These are phyloP conservation scores for Mystacornis crossleyi DNA, from an alignment of 2,113 vertebrate species.

Conservation along the genomic window DNA sequence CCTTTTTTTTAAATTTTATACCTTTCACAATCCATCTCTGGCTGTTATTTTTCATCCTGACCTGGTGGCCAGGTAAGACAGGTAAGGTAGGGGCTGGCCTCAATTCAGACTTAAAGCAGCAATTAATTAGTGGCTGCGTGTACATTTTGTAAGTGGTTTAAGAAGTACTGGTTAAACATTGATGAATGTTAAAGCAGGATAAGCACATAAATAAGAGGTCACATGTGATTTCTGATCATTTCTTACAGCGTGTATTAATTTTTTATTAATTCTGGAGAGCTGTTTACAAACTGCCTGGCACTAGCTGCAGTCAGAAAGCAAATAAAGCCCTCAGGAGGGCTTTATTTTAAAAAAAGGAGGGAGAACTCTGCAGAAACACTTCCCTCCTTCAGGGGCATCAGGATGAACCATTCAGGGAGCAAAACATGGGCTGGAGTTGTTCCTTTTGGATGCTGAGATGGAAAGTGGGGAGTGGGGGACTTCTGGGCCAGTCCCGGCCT, in stretches of 20 bases:
- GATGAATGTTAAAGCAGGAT: slow-evolving; percentile 23
- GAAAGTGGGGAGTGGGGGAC: neutral
- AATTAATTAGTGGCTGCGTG: neutral
- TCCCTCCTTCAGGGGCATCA: neutral
- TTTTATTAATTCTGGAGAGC: slow-evolving; percentile 5
- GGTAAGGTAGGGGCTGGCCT: neutral
- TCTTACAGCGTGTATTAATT: neutral
- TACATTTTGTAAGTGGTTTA: neutral
- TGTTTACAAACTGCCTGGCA: slow-evolving; percentile 6
- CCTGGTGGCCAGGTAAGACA: neutral
- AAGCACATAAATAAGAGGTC: slow-evolving; percentile 39
- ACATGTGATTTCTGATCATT: slow-evolving; percentile 12
- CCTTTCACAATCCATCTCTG: neutral
- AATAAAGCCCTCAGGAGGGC: neutral
- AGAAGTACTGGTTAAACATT: neutral
- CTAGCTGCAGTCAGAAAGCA: neutral
- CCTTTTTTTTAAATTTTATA: neutral
- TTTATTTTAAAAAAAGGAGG: too few species aligned
- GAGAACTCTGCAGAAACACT: neutral
- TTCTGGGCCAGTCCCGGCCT: neutral
- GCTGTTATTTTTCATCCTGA: neutral
- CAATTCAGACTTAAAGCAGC: neutral
- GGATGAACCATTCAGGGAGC: neutral
- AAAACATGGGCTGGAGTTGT: fast-evolving
- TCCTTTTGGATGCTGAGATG: neutral